phyloP scores from a whole-genome alignment of 1,140 invertebrate genomes.

The Brachionus rotundiformis region DNA sequence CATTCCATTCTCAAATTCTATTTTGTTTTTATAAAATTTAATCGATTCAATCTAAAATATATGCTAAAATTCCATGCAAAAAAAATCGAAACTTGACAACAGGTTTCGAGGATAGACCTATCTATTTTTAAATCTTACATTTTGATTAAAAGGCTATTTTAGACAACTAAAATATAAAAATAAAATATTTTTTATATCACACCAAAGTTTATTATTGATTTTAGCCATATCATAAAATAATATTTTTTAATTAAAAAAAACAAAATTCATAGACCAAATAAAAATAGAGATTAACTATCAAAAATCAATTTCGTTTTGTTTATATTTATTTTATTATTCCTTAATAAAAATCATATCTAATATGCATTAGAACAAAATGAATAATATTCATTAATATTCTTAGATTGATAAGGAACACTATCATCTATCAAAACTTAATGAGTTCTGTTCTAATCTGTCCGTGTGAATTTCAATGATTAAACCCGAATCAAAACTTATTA shows the following conservation, averaged over 20 bases:
- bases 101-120: background rate
- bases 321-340: background rate
- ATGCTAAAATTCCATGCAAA: background rate
- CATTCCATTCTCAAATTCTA: constrained; percentile 44
- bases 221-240: no score
- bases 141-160: no score
- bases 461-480: background rate
- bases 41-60: constrained; percentile 24
- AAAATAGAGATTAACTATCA: background rate
- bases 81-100: background rate
- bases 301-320: background rate
- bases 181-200: no score
- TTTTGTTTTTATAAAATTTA: constrained; percentile 47
- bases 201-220: no score
- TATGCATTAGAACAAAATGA: background rate
- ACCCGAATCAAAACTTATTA: background rate
- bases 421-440: background rate
- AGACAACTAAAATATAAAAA: no score
- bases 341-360: background rate
- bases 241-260: background rate
- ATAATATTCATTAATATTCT: background rate
- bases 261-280: background rate
- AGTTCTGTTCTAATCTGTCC: background rate
- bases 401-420: background rate
- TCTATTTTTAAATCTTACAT: no score